Conservation (phyloP, 2,113 vertebrate genomes). For the Phyllostomus hastatus region DNA sequence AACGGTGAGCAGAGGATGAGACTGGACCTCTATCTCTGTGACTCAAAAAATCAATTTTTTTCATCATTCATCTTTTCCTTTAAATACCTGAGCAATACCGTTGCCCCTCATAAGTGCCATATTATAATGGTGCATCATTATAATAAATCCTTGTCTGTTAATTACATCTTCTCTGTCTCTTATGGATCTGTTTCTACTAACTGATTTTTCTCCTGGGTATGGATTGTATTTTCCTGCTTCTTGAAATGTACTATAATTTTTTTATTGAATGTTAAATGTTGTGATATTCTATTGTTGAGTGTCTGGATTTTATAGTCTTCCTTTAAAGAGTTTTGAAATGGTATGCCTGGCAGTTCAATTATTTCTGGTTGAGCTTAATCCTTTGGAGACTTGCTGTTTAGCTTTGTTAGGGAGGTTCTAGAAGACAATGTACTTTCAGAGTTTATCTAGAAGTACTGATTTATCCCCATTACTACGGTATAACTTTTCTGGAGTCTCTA, state of each 20-base stretch:
- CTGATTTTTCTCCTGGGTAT: background rate
- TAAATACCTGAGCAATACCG: background rate
- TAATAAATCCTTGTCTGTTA: background rate
- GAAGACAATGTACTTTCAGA: background rate
- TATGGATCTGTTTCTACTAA: background rate
- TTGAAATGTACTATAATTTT: background rate
- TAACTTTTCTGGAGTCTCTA: background rate
- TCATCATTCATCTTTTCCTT: background rate
- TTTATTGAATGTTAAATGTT: background rate
- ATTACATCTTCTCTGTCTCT: background rate
- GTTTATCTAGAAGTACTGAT: background rate
- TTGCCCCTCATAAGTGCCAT: too few species aligned
- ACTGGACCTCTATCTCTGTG: background rate
- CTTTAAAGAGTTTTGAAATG: background rate
- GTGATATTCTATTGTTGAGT: background rate
- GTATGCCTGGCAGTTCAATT: background rate
- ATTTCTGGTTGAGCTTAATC: background rate
- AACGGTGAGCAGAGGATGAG: background rate
- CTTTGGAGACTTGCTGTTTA: background rate
- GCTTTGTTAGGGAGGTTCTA: background rate
- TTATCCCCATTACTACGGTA: background rate
- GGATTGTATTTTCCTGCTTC: background rate
- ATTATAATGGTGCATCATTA: too few species aligned
- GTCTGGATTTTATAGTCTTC: background rate
- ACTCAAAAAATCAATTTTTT: background rate